phyloP scores from a whole-genome alignment of 2,888 invertebrate genomes.

The Atherix ibis region DNA sequence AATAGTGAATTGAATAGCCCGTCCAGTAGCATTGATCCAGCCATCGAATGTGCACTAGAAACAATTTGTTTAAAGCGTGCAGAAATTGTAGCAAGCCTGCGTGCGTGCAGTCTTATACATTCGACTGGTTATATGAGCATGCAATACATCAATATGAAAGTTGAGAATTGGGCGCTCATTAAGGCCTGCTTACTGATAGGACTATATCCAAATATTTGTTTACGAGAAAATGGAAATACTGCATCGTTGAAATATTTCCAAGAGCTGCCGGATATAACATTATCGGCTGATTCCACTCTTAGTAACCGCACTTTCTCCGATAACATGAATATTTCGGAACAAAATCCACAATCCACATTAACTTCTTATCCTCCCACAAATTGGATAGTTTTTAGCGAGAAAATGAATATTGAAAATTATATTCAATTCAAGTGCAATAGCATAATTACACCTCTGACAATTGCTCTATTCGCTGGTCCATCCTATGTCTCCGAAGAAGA shows the following conservation, averaged over 20 bases:
- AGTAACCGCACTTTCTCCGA: too few species aligned
- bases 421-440: constrained; percentile 64
- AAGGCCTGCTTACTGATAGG: constrained; percentile 83
- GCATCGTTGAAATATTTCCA: constrained; percentile 9
- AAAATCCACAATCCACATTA: constrained; percentile 30
- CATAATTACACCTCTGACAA: constrained; percentile 60
- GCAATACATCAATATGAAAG: constrained; percentile 65
- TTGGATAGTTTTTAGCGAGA: constrained; percentile 76
- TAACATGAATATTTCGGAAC: constrained; percentile 46
- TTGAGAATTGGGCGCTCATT: constrained; percentile 81
- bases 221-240: constrained; percentile 47
- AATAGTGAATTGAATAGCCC: constrained; percentile 64
- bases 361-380: constrained; percentile 56
- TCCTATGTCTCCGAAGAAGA: constrained; percentile 8
- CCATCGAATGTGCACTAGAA: too few species aligned
- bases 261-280: constrained; percentile 17
- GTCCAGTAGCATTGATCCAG: too few species aligned
- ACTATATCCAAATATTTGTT: constrained; percentile 72
- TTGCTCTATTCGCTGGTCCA: constrained; percentile 45
- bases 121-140: constrained; percentile 57
- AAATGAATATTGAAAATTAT: constrained; percentile 48
- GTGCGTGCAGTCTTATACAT: constrained; percentile 35
- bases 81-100: constrained; percentile 67
- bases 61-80: constrained; percentile 71
- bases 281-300: constrained; percentile 64